Evolutionary conservation across 2,797 vertebrate species (phyloP), one percentile per base, ranked within the genome.

Genomic region (Furcifer pardalis): DNA sequence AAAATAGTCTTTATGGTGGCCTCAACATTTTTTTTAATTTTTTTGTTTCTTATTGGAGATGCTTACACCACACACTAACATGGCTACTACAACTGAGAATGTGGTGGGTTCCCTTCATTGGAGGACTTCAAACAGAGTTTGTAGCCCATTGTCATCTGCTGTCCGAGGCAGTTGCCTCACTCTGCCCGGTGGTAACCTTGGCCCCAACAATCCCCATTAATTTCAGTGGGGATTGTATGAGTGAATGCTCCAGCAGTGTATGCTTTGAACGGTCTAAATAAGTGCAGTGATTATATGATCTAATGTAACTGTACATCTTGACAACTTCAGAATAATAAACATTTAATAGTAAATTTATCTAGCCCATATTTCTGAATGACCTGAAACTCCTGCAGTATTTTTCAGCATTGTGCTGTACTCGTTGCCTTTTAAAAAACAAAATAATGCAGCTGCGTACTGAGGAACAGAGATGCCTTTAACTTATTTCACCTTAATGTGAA

Each of bases 321-420:
- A 84, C 40, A 52, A 44, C 15, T 69, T 56, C 60, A 81, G 77
- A 84, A 42, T 46, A 42, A 62, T 69, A 81, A 73, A 81, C 44
- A 83, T 80, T 68, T 76, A 7, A 68, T 76, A 9, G 63, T 84
- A 89, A 86, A 77, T 69, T 0, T 1, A 25, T 82, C 81, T 87
- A 71, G 30, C 19, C 89, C 78, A 37, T 68, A 19, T n/a, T 74
- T 81, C 73, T 68, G 81, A 80, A 73, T 63, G 35, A 71, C 46
- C 25, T 84, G n/a, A 77, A 81, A 72, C 10, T n/a, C 72, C 74
- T 73, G 49, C 25, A 59, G 75, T 35, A 1, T 83, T 56, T 79
- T 81, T n/a, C 60, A 15, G 27, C 68, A 12, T 15, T 73, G 8
- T 72, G 73, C 79, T 35, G 32, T 62, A 25, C 0, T 15, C 77